These are phyloP conservation scores for Amblyraja radiata DNA, from an alignment of 2,797 vertebrate species.

Conservation along the genomic window DNA sequence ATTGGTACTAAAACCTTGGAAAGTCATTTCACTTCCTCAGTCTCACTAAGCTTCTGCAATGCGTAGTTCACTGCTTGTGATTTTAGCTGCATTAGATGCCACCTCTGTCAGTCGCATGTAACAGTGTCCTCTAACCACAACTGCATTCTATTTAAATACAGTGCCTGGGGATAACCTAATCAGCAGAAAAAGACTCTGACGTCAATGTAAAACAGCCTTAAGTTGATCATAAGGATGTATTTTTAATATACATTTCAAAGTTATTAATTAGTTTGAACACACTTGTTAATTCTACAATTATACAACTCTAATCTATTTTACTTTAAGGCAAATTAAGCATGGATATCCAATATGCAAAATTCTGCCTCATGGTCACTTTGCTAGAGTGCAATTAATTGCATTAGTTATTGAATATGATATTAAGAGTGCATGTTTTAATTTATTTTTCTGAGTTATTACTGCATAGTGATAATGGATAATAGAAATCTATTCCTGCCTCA, in stretches of 20 bases:
- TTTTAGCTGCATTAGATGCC: constrained; percentile 25
- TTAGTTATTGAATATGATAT: constrained; percentile 57
- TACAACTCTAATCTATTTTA: constrained; percentile 70
- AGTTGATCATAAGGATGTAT: constrained; percentile 53
- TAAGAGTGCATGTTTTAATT: constrained; percentile 43
- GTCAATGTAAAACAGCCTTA: constrained; percentile 46
- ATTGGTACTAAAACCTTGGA: constrained; percentile 30
- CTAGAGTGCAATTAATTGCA: constrained; percentile 45
- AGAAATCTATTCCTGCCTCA: not conserved
- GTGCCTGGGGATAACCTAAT: not conserved
- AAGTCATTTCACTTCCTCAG: constrained; percentile 23
- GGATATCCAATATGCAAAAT: constrained; percentile 73
- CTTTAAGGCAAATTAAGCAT: constrained; percentile 64
- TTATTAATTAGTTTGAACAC: constrained; percentile 61
- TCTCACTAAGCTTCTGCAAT: constrained; percentile 33
- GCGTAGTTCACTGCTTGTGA: constrained; percentile 19
- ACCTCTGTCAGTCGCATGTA: constrained; percentile 28
- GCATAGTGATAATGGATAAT: not conserved
- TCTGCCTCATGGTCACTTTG: constrained; percentile 45
- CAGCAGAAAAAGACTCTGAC: constrained; percentile 41
- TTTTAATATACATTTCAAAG: constrained; percentile 58
- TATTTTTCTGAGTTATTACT: not conserved
- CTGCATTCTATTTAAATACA: constrained; percentile 29
- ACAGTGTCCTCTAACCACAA: constrained; percentile 33
- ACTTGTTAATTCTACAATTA: constrained; percentile 64